Conservation (phyloP, 2,797 vertebrate genomes). For the Pseudochirops cupreus region DNA sequence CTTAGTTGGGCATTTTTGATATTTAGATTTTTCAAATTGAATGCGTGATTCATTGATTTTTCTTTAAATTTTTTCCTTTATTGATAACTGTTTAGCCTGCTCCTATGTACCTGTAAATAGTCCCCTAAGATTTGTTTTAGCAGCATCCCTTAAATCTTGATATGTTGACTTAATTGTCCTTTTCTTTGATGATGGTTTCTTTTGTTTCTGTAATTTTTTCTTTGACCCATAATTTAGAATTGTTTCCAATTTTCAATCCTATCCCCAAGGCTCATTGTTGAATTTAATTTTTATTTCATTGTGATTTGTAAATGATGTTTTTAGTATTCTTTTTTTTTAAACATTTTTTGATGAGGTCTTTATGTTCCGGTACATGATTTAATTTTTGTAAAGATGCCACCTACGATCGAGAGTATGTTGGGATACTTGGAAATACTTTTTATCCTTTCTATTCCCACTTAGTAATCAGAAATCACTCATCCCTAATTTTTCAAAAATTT, state of each 20-base stretch:
- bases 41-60: not conserved
- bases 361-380: not conserved
- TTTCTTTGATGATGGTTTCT: not conserved
- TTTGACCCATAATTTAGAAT: not conserved
- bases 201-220: not conserved
- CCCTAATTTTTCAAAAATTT: not conserved
- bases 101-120: not conserved
- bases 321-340: not conserved
- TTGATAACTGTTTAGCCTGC: not conserved
- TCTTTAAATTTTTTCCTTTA: not conserved
- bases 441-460: not conserved
- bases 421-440: not conserved
- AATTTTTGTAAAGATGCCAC: not conserved
- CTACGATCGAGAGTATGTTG: not conserved
- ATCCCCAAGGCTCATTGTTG: not conserved
- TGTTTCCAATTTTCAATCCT: not conserved
- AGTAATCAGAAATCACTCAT: not conserved
- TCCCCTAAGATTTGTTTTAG: not conserved
- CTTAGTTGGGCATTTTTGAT: not conserved
- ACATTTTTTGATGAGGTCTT: not conserved
- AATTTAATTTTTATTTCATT: not conserved
- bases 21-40: not conserved
- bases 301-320: not conserved
- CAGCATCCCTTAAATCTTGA: not conserved
- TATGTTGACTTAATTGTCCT: not conserved